These are phyloP conservation scores for Drosophila persimilis DNA, from an alignment of 1,140 invertebrate species.

Conservation along the genomic window DNA sequence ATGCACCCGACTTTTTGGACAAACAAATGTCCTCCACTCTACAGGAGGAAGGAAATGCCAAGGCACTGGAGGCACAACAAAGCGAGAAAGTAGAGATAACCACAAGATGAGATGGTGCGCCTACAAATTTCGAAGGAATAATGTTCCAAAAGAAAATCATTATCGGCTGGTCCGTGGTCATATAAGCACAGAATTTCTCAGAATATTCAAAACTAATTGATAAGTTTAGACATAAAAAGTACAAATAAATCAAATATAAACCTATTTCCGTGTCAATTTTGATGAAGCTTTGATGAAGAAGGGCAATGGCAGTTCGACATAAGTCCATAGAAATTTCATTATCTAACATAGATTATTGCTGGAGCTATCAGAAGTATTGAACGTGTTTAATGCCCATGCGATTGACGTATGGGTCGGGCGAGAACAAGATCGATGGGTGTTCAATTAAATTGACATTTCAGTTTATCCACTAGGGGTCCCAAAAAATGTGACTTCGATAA, in stretches of 20 bases:
- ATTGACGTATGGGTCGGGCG: slow-evolving; percentile 19
- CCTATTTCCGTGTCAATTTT: slow-evolving; percentile 5
- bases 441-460: slow-evolving; percentile 38
- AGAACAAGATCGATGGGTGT: slow-evolving; percentile 34
- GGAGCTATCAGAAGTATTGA: slow-evolving; percentile 18
- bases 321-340: background rate
- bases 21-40: background rate
- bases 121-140: background rate
- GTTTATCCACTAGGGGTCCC: background rate
- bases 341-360: slow-evolving; percentile 25
- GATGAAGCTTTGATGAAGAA: slow-evolving; percentile 2
- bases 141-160: background rate
- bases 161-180: slow-evolving; percentile 32
- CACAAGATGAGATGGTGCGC: background rate
- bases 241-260: slow-evolving; percentile 11
- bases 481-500: slow-evolving; percentile 16
- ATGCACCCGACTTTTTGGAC: slow-evolving; percentile 83
- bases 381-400: slow-evolving; percentile 13
- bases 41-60: slow-evolving; percentile 43
- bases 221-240: slow-evolving; percentile 17
- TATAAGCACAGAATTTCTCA: background rate
- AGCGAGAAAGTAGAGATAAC: background rate
- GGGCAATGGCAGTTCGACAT: background rate
- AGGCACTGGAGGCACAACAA: slow-evolving; percentile 30
- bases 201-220: background rate